Percentiles rank a stretch among this genome's conserved stretches.
Conservation (phyloP, 2,113 vertebrate genomes). For the Eublepharis macularius region DNA sequence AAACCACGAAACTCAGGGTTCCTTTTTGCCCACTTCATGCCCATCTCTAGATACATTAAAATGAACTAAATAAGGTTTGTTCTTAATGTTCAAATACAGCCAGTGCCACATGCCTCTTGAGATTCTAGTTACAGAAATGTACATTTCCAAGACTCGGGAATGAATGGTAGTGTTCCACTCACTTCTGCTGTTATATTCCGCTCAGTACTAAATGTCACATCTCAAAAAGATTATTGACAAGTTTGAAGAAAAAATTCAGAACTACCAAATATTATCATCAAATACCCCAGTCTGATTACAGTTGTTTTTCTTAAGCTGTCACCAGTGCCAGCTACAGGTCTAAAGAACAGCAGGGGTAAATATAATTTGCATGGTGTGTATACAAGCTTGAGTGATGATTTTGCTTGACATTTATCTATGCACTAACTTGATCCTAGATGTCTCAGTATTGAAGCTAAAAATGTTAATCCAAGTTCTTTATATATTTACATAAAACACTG, state of each 20-base stretch:
- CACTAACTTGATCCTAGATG: conserved; percentile 53
- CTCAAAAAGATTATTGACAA: not conserved
- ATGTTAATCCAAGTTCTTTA: conserved; percentile 55
- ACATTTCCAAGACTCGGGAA: not conserved
- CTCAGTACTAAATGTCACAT: not conserved
- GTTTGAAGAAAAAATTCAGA: not conserved
- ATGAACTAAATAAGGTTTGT: no score
- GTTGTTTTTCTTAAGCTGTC: conserved; percentile 20
- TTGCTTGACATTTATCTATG: conserved; percentile 61
- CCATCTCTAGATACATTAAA: no score
- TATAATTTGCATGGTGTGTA: conserved; percentile 49
- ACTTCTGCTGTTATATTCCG: not conserved
- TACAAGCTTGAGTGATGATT: conserved; percentile 38
- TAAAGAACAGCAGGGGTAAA: conserved; percentile 50
- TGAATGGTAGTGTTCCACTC: not conserved
- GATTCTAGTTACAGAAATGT: not conserved
- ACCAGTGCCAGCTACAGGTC: conserved; percentile 14
- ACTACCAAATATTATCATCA: not conserved
- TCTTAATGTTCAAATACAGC: no score
- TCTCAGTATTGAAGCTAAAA: conserved; percentile 45
- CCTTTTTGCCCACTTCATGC: no score
- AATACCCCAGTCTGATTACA: not conserved
- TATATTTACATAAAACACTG: conserved; percentile 64
- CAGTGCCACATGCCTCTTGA: not conserved
- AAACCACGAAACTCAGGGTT: no score